These are phyloP conservation scores for Acleris holmiana DNA, from an alignment of 2,888 invertebrate genomes.

Conservation along the genomic window DNA sequence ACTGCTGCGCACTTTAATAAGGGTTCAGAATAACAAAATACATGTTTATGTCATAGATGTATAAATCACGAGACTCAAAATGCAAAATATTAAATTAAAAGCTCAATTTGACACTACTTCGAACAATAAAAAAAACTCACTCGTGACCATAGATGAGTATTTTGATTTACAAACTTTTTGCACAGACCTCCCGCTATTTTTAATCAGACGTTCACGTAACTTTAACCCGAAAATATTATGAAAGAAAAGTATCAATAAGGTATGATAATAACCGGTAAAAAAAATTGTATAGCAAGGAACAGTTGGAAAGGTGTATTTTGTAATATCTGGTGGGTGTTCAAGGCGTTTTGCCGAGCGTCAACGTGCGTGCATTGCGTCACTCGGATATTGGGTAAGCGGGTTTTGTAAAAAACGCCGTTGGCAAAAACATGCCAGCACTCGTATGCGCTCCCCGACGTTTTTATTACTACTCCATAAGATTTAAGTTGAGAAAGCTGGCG, in stretches of 20 bases:
- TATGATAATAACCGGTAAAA: constrained; percentile 40
- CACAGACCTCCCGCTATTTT: too few species aligned
- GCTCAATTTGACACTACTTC: neutral
- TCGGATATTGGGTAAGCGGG: constrained; percentile 53
- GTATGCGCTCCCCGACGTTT: constrained; percentile 31
- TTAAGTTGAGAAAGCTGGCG: constrained; percentile 17
- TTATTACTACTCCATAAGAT: constrained; percentile 29
- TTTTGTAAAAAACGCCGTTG: constrained; percentile 47
- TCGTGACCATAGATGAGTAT: neutral
- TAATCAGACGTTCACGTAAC: too few species aligned
- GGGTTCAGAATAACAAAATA: too few species aligned
- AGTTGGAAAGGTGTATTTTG: constrained; percentile 49
- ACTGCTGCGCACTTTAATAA: too few species aligned
- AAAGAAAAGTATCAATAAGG: neutral
- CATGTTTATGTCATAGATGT: too few species aligned
- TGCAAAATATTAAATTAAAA: too few species aligned
- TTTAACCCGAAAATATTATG: too few species aligned
- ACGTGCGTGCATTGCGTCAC: constrained; percentile 49
- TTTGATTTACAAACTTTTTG: too few species aligned
- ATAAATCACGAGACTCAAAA: too few species aligned
- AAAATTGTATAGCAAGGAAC: constrained; percentile 47
- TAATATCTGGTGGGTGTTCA: constrained; percentile 49
- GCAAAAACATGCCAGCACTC: constrained; percentile 40
- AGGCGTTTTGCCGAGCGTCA: constrained; percentile 44
- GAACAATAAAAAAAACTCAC: neutral